Evolutionary conservation across 2,797 vertebrate genomes (phyloP).

Genomic region (Holocentrus rufus): DNA sequence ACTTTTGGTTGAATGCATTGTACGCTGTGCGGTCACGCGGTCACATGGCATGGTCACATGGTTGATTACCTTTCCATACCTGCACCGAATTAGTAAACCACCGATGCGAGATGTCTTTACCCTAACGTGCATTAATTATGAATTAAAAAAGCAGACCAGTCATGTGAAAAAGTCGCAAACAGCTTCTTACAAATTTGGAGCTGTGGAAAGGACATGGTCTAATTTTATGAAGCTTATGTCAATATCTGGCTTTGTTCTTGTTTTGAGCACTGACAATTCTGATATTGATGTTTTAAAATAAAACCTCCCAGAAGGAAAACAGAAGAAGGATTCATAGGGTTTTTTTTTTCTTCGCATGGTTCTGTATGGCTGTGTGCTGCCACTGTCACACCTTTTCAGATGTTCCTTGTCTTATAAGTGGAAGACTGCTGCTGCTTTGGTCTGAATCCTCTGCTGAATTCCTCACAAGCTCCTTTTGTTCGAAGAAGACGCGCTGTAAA

Average conservation of each 20-base stretch:
- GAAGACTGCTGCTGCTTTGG: slow-evolving; percentile 23
- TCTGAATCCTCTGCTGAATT: slow-evolving; percentile 17
- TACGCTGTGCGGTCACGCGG: too few relatives aligned
- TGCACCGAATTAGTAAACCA: slow-evolving; percentile 59
- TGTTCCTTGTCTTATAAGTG: slow-evolving; percentile 7
- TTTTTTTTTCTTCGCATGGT: slow-evolving; percentile 27
- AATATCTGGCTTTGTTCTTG: slow-evolving; percentile 7
- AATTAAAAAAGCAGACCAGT: slow-evolving; percentile 14
- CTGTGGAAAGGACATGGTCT: too few relatives aligned
- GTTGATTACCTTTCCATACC: slow-evolving; percentile 44
- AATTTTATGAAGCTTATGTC: background rate
- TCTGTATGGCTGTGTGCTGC: slow-evolving; percentile 10
- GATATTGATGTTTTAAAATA: slow-evolving; percentile 24
- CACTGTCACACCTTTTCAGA: slow-evolving; percentile 21
- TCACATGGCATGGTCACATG: too few relatives aligned
- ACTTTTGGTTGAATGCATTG: too few relatives aligned
- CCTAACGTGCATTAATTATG: background rate
- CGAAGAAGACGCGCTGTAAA: too few relatives aligned
- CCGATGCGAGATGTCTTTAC: too few relatives aligned
- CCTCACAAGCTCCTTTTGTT: slow-evolving; percentile 4
- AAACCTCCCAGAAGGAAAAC: slow-evolving; percentile 30
- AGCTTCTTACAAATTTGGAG: too few relatives aligned
- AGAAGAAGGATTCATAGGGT: too few relatives aligned
- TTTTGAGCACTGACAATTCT: slow-evolving; percentile 4
- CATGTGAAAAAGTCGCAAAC: too few relatives aligned